These are phyloP conservation scores for Kradibia gibbosae DNA, from an alignment of 1,140 invertebrate species.

Conservation along the genomic window DNA sequence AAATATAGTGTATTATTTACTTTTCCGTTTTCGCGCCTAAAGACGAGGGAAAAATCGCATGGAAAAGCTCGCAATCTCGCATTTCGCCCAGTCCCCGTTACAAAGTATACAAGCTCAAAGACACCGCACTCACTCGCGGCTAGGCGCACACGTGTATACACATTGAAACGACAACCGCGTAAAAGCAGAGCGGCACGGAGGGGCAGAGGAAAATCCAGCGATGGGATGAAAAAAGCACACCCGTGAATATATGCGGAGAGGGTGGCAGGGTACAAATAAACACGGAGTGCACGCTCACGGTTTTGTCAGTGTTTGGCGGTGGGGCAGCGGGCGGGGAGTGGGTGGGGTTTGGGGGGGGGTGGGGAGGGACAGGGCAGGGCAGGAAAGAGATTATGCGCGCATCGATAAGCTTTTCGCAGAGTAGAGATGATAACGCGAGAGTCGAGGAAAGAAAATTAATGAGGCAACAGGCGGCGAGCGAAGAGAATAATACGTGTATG, in stretches of 20 bases:
- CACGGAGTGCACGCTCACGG: too few species aligned
- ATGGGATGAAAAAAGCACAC: constrained; percentile 44
- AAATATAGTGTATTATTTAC: neutral
- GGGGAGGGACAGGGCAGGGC: neutral
- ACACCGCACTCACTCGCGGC: neutral
- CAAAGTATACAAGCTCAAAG: neutral
- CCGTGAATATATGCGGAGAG: neutral
- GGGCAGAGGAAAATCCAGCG: constrained; percentile 43
- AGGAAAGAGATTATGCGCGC: constrained; percentile 39
- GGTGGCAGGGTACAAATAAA: too few species aligned
- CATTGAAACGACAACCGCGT: neutral
- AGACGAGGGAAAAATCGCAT: constrained; percentile 14
- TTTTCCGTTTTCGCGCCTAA: neutral
- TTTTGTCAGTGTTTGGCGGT: too few species aligned
- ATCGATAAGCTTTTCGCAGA: constrained; percentile 46
- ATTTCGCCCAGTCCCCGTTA: constrained; percentile 5
- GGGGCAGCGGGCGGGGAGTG: neutral
- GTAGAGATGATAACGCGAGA: constrained; percentile 36
- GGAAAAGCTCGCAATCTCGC: constrained; percentile 26
- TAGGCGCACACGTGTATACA: neutral
- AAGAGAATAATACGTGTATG: constrained; percentile 12
- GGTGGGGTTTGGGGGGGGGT: constrained; percentile 23
- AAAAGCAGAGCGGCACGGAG: constrained; percentile 36
- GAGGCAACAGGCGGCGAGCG: neutral
- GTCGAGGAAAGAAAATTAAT: constrained; percentile 25